Base-by-base conservation (phyloP, 2,113 vertebrate genomes). In the Semnopithecus entellus region DNA sequence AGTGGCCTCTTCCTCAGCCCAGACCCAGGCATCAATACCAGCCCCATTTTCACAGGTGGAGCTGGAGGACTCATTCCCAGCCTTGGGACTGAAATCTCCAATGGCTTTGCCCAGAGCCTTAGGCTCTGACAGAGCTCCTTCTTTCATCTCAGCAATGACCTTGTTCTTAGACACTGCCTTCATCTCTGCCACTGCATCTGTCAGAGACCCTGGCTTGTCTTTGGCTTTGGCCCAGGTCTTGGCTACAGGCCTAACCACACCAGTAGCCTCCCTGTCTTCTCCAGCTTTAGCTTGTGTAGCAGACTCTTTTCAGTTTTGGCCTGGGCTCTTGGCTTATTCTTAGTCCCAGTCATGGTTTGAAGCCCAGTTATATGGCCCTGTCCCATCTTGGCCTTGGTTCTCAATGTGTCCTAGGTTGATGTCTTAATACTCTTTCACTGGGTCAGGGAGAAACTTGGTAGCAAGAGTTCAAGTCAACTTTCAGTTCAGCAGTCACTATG, bases 341-440 rank as follows among this genome's bases (percentile, higher is more conserved):
- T 96, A 79, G 59, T 35, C 50, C 97, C 55, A 76, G 91, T 25
- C 97, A 98, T 98, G 61, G 35, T 5, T 72, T 76, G 25, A 95
- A 94, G 14, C 45, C 18, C 52, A 86, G 40, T 92, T 97, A 86
- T 17, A 86, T 1, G 89, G 16, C 38, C n/a, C 76, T 88, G 72
- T 30, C 55, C n/a, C 88, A 32, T 68, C 70, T 85, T 90, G 52
- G 61, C 50, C 30, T 97, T 90, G 59, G 17, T 83, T 84, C 23
- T 96, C 89, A 88, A 70, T 3, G 9, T 70, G 52, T 84, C 50
- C 16, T 38, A 90, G 64, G 55, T 80, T 27, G 40, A 20, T 88
- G 23, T 86, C 70, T 95, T 85, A 92, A 91, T 20, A 64, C 22
- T 52, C 70, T 96, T 94, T 92, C 18, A 82, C 38, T 75, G 43